Base-by-base conservation (phyloP, 2,797 vertebrate species). In the Clarias platycephalus region DNA sequence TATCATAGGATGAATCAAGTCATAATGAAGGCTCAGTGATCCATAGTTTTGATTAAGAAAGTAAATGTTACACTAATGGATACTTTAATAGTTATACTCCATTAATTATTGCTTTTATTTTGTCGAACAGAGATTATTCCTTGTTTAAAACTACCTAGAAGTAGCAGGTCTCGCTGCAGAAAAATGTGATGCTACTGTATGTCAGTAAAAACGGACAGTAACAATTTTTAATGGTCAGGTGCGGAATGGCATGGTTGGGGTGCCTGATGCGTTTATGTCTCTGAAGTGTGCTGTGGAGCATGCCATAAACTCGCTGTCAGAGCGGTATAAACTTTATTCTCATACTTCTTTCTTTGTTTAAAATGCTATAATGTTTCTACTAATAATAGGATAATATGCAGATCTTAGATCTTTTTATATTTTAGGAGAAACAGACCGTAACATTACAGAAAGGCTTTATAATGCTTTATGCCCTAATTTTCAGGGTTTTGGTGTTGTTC, bases 401-500 rank as follows among this genome's bases (percentile, higher is more conserved):
- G 44, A 72, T 9, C 22, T 26, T 53, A 4, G 18, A 34, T 13
- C 37, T 76, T n/a, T 28, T 53, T 0, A 72, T 9, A 24, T 24
- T 22, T 71, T 6, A 12, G 49, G 16, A 76, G 26, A 57, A 76
- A 12, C 9, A 31, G 26, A 28, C n/a, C n/a, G 37, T 49, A 71
- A n/a, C 37, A 2, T 7, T 28, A 31, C 15, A 37, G 20, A 37
- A 24, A 37, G 13, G 9, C 1, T n/a, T 22, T 37, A n/a, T 58
- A 18, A 3, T 64, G 12, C 16, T 22, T 5, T 26, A 22, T 34
- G 6, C 2, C 3, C 0, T 84, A 80, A 49, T 5, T 86, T 83
- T 31, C 90, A 95, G 95, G 82, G 71, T 94, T 86, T 88, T 96
- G 87, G 87, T 95, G 5, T 91, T 95, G 66, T 94, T 89, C 83